Evolutionary conservation across 2,888 invertebrate species (phyloP).

Genomic region (Drosophila austrosaltans): DNA sequence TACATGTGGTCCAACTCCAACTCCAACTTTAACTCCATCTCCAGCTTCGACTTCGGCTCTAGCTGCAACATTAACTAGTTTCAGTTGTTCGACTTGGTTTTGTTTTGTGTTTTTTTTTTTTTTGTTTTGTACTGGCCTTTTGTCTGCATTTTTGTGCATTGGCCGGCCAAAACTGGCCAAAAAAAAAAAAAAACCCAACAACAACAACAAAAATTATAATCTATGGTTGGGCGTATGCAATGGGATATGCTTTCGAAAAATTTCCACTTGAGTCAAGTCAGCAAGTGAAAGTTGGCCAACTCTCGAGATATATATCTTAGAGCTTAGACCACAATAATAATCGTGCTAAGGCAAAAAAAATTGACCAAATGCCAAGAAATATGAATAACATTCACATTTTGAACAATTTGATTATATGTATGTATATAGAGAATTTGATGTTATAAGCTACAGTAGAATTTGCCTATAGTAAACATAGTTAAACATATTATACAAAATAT

Average conservation of each 20-base stretch:
- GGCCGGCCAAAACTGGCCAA: conserved; percentile 38
- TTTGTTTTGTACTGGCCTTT: conserved; percentile 14
- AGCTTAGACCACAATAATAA: background rate
- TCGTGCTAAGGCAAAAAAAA: background rate
- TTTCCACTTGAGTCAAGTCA: conserved; percentile 11
- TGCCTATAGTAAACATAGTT: too few species aligned
- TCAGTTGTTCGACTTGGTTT: conserved; percentile 13
- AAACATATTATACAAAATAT: too few species aligned
- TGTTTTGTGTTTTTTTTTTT: too few species aligned
- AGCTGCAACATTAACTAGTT: conserved; percentile 14
- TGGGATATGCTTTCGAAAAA: conserved; percentile 41
- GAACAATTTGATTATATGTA: too few species aligned
- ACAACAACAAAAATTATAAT: conserved; percentile 44
- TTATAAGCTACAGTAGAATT: too few species aligned
- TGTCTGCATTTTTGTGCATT: conserved; percentile 58
- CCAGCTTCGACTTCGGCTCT: conserved; percentile 11
- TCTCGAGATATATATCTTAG: conserved; percentile 3
- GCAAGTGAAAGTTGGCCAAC: conserved; percentile 16
- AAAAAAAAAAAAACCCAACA: conserved; percentile 11
- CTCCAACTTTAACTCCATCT: conserved; percentile 16
- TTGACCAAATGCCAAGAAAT: too few species aligned
- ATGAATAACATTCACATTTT: too few species aligned
- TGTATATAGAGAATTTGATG: too few species aligned
- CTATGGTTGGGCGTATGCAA: conserved; percentile 64
- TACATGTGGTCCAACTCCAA: conserved; percentile 55